These are phyloP conservation scores for Orthonychiurus folsomi DNA, from an alignment of 2,888 invertebrate genomes.

Conservation along the genomic window DNA sequence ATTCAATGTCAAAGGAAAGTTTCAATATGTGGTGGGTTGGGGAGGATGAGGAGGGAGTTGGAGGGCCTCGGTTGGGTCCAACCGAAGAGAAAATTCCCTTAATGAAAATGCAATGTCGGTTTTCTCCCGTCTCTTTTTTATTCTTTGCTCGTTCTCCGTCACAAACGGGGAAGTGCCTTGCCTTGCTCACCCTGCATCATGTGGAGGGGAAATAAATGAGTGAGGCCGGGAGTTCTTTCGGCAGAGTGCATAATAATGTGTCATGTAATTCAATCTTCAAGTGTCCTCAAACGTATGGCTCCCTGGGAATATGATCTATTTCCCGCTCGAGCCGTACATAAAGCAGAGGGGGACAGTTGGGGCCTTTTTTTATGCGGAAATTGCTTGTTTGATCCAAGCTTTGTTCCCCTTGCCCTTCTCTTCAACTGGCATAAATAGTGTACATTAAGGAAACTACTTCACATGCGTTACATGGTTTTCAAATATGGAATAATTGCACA, in stretches of 20 bases:
- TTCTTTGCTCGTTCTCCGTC: not conserved
- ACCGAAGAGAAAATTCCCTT: not conserved
- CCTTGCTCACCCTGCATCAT: not conserved
- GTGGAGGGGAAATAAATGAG: not conserved
- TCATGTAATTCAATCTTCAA: not conserved
- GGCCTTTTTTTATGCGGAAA: not conserved
- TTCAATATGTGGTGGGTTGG: not conserved
- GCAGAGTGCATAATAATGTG: not conserved
- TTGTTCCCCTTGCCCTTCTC: not conserved
- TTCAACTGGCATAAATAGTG: not conserved
- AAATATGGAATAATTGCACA: too few species aligned
- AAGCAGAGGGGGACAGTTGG: too few species aligned
- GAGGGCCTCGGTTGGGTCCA: not conserved
- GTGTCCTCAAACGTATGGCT: not conserved
- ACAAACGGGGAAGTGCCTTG: too few species aligned
- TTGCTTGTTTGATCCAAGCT: too few species aligned
- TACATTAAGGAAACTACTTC: not conserved
- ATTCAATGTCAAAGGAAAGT: slow-evolving; percentile 7
- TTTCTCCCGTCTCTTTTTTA: not conserved
- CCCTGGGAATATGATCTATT: not conserved
- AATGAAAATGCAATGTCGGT: slow-evolving; percentile 1
- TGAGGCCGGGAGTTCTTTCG: not conserved
- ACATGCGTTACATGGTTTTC: too few species aligned
- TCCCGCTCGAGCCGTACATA: too few species aligned
- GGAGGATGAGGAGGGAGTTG: not conserved